Evolutionary conservation across 2,797 vertebrate genomes (phyloP).

Genomic region (Crotalus adamanteus): DNA sequence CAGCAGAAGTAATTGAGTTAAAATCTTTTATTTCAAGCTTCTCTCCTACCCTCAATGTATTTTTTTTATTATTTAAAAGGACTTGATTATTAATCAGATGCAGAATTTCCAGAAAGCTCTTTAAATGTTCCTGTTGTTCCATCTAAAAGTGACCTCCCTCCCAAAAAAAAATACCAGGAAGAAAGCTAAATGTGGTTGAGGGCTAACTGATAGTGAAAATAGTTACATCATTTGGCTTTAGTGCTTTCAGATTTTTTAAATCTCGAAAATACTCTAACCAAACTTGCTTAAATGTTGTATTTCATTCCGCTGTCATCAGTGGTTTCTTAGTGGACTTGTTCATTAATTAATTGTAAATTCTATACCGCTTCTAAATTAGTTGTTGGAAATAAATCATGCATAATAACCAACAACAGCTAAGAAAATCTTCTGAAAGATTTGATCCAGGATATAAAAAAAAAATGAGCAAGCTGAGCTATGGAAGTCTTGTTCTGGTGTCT

Average conservation of each 20-base stretch:
- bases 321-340: neutral
- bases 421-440: neutral
- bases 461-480: neutral
- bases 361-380: neutral
- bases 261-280: neutral
- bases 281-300: neutral
- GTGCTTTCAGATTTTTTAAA: neutral
- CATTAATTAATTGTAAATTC: neutral
- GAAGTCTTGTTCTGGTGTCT: neutral
- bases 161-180: neutral
- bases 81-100: neutral
- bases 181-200: neutral
- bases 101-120: constrained; percentile 4
- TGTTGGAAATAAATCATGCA: neutral
- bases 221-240: neutral
- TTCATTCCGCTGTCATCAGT: neutral
- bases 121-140: neutral
- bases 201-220: neutral
- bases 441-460: neutral
- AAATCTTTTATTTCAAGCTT: neutral
- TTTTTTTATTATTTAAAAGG: neutral
- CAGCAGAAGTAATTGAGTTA: neutral
- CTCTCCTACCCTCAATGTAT: neutral
- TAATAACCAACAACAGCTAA: neutral
- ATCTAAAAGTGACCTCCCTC: rapidly evolving